Evolutionary conservation across 2,888 invertebrate genomes (phyloP).

Genomic region (Rhagonycha fulva): DNA sequence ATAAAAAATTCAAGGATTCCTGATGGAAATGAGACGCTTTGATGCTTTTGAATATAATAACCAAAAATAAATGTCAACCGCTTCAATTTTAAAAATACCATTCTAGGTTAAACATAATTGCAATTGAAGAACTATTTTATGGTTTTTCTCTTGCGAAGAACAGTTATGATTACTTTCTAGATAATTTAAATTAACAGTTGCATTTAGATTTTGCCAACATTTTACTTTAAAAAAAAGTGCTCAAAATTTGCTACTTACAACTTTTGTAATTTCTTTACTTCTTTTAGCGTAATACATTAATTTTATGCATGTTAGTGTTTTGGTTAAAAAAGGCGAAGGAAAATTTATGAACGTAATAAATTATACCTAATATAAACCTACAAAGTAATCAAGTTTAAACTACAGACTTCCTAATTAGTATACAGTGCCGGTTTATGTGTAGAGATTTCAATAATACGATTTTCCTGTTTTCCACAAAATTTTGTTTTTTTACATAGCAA

Average conservation of each 20-base stretch:
- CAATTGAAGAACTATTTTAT: conserved; percentile 1
- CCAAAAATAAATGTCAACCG: not conserved
- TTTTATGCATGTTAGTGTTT: not conserved
- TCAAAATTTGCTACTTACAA: not conserved
- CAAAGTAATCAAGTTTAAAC: not conserved
- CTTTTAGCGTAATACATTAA: not conserved
- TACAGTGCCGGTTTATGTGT: not conserved
- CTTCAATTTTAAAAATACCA: not conserved
- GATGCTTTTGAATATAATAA: not conserved
- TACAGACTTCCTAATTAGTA: not conserved
- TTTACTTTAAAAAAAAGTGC: not conserved
- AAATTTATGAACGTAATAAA: not conserved
- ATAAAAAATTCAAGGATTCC: not conserved
- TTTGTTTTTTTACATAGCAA: too few relatives aligned
- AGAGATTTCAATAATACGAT: not conserved
- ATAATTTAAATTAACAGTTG: not conserved
- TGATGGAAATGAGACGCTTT: not conserved
- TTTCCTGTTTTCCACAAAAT: not conserved
- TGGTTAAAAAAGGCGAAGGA: not conserved
- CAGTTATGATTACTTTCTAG: conserved; percentile 14
- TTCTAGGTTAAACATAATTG: conserved; percentile 4
- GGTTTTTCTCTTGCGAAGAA: not conserved
- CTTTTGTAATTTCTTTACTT: not conserved
- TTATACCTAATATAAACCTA: too few relatives aligned
- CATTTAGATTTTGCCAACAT: not conserved